Percentiles rank a stretch among this genome's conserved stretches.
These are phyloP conservation scores for Tromatobia lineatoria DNA, from an alignment of 2,888 invertebrate species.

Conservation along the genomic window DNA sequence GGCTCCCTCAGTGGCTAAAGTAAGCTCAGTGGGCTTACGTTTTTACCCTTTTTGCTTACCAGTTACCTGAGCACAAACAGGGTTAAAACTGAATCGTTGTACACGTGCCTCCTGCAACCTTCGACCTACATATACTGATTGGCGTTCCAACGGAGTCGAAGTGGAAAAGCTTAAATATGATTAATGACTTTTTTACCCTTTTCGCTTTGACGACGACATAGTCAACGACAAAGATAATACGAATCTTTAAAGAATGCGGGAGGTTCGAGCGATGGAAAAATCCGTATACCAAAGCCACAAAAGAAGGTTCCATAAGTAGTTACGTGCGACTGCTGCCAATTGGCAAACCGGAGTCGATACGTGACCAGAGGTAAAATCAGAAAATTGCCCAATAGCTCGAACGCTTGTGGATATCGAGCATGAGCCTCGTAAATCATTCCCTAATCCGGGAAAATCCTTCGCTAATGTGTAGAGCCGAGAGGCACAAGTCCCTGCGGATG, in stretches of 20 bases:
- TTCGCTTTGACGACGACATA: conserved; percentile 4
- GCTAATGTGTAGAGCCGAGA: conserved; percentile 74
- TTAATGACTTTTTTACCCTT: conserved; percentile 49
- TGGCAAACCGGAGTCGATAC: conserved; percentile 64
- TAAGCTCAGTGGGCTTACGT: conserved; percentile 42
- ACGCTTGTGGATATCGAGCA: conserved; percentile 44
- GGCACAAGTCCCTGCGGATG: conserved; percentile 67
- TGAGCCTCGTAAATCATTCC: conserved; percentile 74
- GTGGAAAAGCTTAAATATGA: conserved; percentile 59
- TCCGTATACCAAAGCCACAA: conserved; percentile 34
- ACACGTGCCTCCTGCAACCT: conserved; percentile 29
- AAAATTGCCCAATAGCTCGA: conserved; percentile 63
- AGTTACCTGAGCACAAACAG: conserved; percentile 9
- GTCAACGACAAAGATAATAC: conserved; percentile 33
- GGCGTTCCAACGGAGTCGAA: conserved; percentile 20
- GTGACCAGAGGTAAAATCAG: conserved; percentile 72
- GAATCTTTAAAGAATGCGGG: conserved; percentile 21
- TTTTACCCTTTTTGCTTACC: conserved; percentile 29
- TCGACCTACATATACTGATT: conserved; percentile 35
- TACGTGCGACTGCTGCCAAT: conserved; percentile 69
- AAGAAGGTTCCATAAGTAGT: conserved; percentile 45
- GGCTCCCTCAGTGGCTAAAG: conserved; percentile 40
- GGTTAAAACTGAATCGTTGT: conserved; percentile 36
- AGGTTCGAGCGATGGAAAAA: conserved; percentile 28
- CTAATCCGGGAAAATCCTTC: conserved; percentile 77